Evolutionary conservation across 1,140 invertebrate genomes (phyloP).

Genomic region (Stegodyphus mimosarum): DNA sequence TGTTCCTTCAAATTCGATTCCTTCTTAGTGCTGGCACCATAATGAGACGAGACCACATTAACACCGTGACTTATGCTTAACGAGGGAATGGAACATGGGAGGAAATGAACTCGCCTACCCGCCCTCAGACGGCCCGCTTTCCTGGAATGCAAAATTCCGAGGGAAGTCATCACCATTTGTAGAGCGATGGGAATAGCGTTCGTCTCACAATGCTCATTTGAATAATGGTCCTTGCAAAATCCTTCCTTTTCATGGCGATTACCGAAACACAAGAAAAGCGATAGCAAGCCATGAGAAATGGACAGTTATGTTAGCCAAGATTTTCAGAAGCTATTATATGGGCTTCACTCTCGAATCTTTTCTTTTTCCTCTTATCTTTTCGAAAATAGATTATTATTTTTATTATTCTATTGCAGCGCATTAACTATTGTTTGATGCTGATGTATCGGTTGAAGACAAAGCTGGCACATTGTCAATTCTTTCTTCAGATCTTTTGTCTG

Average conservation of each 20-base stretch:
- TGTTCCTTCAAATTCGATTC: conserved; percentile 4
- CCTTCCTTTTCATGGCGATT: conserved; percentile 19
- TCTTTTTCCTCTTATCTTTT: not conserved
- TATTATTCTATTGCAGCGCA: conserved; percentile 3
- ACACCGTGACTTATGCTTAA: conserved; percentile 45
- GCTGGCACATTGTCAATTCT: conserved; percentile 23
- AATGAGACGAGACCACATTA: conserved; percentile 28
- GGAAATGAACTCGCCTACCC: conserved; percentile 22
- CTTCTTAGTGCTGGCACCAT: not conserved
- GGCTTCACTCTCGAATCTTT: not conserved
- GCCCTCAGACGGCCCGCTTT: not conserved
- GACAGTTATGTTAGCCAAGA: conserved; percentile 34
- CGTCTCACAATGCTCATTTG: conserved; percentile 36
- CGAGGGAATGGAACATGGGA: conserved; percentile 12
- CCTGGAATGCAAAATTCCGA: too few relatives aligned
- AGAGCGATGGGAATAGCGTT: conserved; percentile 23
- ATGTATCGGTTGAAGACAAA: not conserved
- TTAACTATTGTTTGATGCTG: conserved; percentile 20
- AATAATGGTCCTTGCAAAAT: conserved; percentile 10
- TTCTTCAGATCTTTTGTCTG: too few relatives aligned
- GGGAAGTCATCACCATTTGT: conserved; percentile 35
- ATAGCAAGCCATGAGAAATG: conserved; percentile 10
- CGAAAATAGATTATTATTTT: not conserved
- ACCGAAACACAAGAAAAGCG: conserved; percentile 29
- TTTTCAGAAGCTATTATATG: conserved; percentile 21